A percentile compares a stretch with the other conserved stretches of the same genome.
Conservation (phyloP, 2,888 invertebrate genomes). For the Antheraea yamamai region DNA sequence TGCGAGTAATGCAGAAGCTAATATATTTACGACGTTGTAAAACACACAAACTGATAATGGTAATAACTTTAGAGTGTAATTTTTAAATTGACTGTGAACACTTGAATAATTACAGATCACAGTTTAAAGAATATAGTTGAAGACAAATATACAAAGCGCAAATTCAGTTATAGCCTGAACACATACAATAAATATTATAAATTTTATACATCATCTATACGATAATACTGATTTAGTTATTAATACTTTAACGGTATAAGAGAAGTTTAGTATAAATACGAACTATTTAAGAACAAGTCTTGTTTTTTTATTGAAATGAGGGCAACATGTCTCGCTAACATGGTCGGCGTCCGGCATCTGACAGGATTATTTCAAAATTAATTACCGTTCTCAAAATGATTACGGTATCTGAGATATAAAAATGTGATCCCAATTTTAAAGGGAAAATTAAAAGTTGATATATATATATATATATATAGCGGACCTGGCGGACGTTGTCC, state of each 20-base stretch:
- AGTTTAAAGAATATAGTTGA: not conserved
- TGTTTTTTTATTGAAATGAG: conserved; percentile 16
- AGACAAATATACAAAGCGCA: not conserved
- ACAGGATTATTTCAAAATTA: conserved; percentile 22
- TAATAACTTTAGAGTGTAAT: conserved; percentile 7
- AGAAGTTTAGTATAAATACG: conserved; percentile 1
- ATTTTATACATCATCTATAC: not conserved
- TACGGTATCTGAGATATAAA: conserved; percentile 15
- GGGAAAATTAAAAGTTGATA: not conserved
- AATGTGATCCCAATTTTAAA: not conserved
- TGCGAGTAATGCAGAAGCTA: conserved; percentile 28
- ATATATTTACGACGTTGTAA: conserved; percentile 39
- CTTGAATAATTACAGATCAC: not conserved
- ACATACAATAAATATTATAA: not conserved
- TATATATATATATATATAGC: too few species aligned
- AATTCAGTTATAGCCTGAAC: not conserved
- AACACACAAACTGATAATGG: conserved; percentile 34
- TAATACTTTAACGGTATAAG: not conserved
- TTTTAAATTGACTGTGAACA: not conserved
- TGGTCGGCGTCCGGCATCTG: not conserved
- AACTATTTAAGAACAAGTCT: conserved; percentile 13
- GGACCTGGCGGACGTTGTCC: too few species aligned
- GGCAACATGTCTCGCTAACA: conserved; percentile 14
- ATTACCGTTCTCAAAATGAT: conserved; percentile 17
- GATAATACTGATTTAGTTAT: not conserved